Evolutionary conservation across 2,888 invertebrate species (phyloP), one percentile per base, ranked within the genome.

Genomic region (Dermolepida albohirtum): DNA sequence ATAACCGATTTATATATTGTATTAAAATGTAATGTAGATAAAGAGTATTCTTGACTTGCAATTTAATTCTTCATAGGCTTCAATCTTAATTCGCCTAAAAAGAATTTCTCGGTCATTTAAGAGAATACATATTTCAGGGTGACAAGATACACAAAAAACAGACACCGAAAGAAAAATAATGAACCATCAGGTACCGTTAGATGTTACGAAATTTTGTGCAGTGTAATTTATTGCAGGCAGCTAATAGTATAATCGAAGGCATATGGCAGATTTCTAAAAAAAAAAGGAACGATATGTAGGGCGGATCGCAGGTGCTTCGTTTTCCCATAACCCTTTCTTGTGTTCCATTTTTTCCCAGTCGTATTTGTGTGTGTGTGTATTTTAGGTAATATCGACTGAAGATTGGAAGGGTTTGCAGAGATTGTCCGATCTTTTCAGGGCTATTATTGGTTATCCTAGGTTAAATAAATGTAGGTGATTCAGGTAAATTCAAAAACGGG

Each of bases 271-370:
- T 70, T 70, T 69, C 49, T 47, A 16, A 4, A 34, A 47, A 41
- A 57, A 22, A 44, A 39, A 14, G 8, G 11, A 2, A 12, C 11
- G 2, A 68, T 51, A 71, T 72, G 67, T 72, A 67, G 73, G 70
- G 69, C 71, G 73, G 72, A 71, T 73, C 69, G 72, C 73, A 73
- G 73, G 73, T 73, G 73, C 73, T 69, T 71, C 69, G 71, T 70
- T 70, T 73, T 73, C 72, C 72, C 72, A 71, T 72, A 73, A 73
- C 73, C 72, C 73, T 73, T 69, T 62, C 52, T 34, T 12, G 47
- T 55, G 69, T 69, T 66, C 69, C 52, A 51, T 44, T 69, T 69
- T 68, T 62, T 69, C 54, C 16, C 17, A 16, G 10, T n/a, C 14
- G 55, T 41, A 27, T 57, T 27, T 57, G 41, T 17, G 12, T 41